A percentile compares a stretch with the other conserved stretches of the same genome.
Evolutionary conservation across 64 coral and sea anemone genomes (phyloP).

Genomic region (Dendronephthya gigantea): DNA sequence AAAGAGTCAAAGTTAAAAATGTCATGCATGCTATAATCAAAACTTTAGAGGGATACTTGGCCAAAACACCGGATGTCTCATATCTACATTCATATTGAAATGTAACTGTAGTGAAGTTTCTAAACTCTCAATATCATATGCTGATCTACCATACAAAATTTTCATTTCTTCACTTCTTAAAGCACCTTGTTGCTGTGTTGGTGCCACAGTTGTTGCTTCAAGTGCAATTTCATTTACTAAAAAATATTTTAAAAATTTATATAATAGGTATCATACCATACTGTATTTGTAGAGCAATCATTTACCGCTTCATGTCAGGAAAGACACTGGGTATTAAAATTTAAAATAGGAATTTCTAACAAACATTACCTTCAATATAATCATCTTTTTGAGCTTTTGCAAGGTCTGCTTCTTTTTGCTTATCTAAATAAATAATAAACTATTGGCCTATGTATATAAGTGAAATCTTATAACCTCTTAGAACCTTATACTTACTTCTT

Average conservation of each 20-base stretch:
- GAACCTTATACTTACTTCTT: neutral
- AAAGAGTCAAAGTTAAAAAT: no score
- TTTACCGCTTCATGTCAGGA: no score
- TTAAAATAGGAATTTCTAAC: neutral
- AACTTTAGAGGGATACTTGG: slow-evolving; percentile 97
- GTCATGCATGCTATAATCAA: slow-evolving; percentile 18
- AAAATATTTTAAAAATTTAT: neutral
- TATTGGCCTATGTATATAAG: neutral
- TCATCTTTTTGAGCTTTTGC: neutral
- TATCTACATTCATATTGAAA: slow-evolving; percentile 72
- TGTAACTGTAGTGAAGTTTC: slow-evolving; percentile 75
- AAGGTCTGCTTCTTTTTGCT: neutral
- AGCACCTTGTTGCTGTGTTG: slow-evolving; percentile 1
- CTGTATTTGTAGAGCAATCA: no score
- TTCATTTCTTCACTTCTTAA: slow-evolving; percentile 66
- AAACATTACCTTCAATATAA: neutral
- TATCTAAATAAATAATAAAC: neutral
- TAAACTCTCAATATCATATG: slow-evolving; percentile 51
- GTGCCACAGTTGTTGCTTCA: neutral
- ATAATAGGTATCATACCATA: no score
- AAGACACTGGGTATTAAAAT: no score
- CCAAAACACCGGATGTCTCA: slow-evolving; percentile 76
- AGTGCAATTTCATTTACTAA: slow-evolving; percentile 3
- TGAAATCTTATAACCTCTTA: neutral
- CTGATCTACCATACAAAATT: slow-evolving; percentile 61